phyloP scores from a whole-genome alignment of 23 tunicate genomes.

The Corella eumyota region DNA sequence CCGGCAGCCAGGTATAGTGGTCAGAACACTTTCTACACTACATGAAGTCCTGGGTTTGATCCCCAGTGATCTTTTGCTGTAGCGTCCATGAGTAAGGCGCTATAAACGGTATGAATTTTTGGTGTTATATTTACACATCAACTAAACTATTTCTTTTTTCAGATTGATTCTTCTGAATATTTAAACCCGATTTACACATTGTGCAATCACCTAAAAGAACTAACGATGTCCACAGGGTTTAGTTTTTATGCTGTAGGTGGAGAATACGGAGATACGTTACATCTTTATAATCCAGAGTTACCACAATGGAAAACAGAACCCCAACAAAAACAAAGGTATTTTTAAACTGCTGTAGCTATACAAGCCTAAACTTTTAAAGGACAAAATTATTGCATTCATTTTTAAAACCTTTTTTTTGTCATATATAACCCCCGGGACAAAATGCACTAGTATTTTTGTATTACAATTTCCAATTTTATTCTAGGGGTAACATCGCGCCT shows the following conservation, averaged over 20 bases:
- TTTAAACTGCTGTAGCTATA: background rate
- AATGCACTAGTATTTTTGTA: no score
- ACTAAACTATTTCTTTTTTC: background rate
- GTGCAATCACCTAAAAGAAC: conserved; percentile 10
- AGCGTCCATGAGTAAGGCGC: no score
- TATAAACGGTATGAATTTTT: no score
- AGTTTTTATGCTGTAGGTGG: conserved; percentile 54
- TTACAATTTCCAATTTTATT: background rate
- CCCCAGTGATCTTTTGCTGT: no score
- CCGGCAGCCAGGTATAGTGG: no score
- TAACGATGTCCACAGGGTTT: conserved; percentile 58
- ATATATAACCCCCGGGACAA: no score
- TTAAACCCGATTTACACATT: conserved; percentile 21
- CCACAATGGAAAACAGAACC: conserved; percentile 24
- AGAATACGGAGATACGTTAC: conserved; percentile 27
- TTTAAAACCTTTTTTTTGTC: no score
- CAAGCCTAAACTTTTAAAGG: no score
- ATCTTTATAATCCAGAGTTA: conserved; percentile 40
- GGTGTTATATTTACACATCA: no score
- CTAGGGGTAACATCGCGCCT: background rate
- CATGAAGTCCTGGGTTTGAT: no score
- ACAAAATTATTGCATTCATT: no score
- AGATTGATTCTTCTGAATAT: conserved; percentile 46
- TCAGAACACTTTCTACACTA: no score
- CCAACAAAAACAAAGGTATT: conserved; percentile 13